phyloP scores from a whole-genome alignment of 2,113 vertebrate species.

The Microcebus murinus region DNA sequence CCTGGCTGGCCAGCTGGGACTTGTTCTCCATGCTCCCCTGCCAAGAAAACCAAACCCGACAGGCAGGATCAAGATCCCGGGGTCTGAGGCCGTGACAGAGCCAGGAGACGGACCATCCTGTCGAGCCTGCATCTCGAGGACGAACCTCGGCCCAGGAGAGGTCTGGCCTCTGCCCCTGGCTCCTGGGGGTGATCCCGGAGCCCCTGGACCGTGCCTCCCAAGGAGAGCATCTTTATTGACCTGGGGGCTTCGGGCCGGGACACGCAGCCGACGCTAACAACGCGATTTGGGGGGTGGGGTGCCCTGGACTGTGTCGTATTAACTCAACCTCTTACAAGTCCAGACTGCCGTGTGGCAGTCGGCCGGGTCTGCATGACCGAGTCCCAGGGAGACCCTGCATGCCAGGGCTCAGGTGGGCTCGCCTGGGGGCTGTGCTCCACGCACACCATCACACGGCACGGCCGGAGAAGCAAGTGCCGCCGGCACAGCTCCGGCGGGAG shows the following conservation, averaged over 20 bases:
- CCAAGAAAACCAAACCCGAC: not conserved
- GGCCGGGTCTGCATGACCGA: too few species aligned
- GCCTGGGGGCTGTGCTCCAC: not conserved
- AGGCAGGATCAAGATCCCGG: not conserved
- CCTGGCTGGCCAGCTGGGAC: not conserved
- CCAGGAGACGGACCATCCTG: not conserved
- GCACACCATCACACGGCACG: fast-evolving
- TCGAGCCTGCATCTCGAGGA: not conserved
- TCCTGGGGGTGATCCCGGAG: not conserved
- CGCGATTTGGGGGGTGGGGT: not conserved
- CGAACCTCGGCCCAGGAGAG: not conserved
- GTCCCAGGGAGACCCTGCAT: not conserved
- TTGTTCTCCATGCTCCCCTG: not conserved
- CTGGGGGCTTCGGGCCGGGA: not conserved
- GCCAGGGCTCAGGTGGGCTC: not conserved
- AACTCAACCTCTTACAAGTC: not conserved
- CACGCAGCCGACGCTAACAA: not conserved
- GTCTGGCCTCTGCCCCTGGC: not conserved
- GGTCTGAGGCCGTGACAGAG: not conserved
- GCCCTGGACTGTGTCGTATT: fast-evolving
- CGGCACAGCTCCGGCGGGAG: not conserved
- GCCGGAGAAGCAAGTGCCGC: not conserved
- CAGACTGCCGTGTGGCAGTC: not conserved
- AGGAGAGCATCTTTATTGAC: not conserved
- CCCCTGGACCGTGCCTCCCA: not conserved